Evolutionary conservation across 2,888 invertebrate genomes (phyloP).

Genomic region (Eurytoma adleriae): DNA sequence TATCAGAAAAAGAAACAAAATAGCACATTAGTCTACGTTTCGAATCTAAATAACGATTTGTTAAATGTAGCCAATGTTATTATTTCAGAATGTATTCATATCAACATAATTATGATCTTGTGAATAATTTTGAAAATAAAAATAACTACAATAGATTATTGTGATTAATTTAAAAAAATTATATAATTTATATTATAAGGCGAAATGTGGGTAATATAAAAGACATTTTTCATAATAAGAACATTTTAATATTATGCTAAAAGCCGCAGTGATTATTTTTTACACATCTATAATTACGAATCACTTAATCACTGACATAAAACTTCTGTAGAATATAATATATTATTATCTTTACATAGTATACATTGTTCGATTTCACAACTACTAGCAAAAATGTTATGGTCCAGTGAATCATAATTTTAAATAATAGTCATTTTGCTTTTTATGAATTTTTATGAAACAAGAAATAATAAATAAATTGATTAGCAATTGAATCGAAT

Average conservation of each 20-base stretch:
- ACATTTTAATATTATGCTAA: slow-evolving; percentile 55
- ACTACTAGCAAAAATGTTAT: slow-evolving; percentile 52
- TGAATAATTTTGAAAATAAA: slow-evolving; percentile 60
- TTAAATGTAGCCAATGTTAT: slow-evolving; percentile 65
- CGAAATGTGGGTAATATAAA: slow-evolving; percentile 24
- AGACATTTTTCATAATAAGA: slow-evolving; percentile 48
- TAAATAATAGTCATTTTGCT: slow-evolving; percentile 46
- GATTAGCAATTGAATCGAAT: slow-evolving; percentile 45
- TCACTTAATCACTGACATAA: slow-evolving; percentile 55
- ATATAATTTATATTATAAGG: slow-evolving; percentile 12
- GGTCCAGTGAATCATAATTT: slow-evolving; percentile 53
- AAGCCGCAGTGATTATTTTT: slow-evolving; percentile 52
- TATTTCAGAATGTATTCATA: slow-evolving; percentile 69
- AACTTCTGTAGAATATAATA: slow-evolving; percentile 52
- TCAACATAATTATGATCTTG: slow-evolving; percentile 62
- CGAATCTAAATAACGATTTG: slow-evolving; percentile 61
- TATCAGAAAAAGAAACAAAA: slow-evolving; percentile 58
- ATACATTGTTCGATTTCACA: slow-evolving; percentile 55
- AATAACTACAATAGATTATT: slow-evolving; percentile 56
- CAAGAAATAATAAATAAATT: slow-evolving; percentile 49
- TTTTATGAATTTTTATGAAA: slow-evolving; percentile 51
- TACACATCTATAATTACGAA: slow-evolving; percentile 53
- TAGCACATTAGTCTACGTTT: slow-evolving; percentile 61
- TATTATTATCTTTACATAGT: slow-evolving; percentile 52
- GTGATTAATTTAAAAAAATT: slow-evolving; percentile 50